These are phyloP conservation scores for Synanthedon tipuliformis DNA, from an alignment of 2,888 invertebrate species.

Conservation along the genomic window DNA sequence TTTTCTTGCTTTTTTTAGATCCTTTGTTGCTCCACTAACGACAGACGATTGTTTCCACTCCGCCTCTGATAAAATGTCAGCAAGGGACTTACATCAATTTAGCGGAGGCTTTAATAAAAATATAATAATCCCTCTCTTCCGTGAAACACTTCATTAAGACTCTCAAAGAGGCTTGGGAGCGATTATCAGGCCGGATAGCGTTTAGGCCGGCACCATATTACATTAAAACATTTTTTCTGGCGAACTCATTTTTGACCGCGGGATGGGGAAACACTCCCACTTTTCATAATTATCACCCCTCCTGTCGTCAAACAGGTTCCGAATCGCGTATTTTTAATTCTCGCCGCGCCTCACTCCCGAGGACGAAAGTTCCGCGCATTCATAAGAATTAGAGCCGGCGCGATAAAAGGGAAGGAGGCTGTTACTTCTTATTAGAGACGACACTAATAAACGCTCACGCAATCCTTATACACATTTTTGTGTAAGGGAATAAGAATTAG, in stretches of 20 bases:
- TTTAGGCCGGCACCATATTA: slow-evolving; percentile 44
- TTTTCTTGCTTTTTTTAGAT: slow-evolving; percentile 47
- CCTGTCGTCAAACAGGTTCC: slow-evolving; percentile 33
- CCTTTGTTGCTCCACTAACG: slow-evolving; percentile 40
- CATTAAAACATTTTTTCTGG: slow-evolving; percentile 41
- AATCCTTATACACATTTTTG: slow-evolving; percentile 1
- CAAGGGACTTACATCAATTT: slow-evolving; percentile 10
- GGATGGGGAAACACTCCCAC: slow-evolving; percentile 19
- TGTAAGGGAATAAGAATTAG: slow-evolving; percentile 3
- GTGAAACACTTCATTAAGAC: slow-evolving; percentile 56
- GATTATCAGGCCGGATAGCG: slow-evolving; percentile 56
- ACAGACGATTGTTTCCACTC: slow-evolving; percentile 34
- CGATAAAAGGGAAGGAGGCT: slow-evolving; percentile 24
- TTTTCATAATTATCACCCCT: slow-evolving; percentile 50
- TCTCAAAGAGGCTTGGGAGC: slow-evolving; percentile 45
- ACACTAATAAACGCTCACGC: slow-evolving; percentile 26
- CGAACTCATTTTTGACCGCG: slow-evolving; percentile 37
- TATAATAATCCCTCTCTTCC: slow-evolving; percentile 41
- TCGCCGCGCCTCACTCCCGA: slow-evolving; percentile 14
- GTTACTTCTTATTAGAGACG: slow-evolving; percentile 45
- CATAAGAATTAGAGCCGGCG: slow-evolving; percentile 28
- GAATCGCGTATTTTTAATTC: slow-evolving; percentile 44
- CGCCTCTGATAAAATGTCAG: slow-evolving; percentile 2
- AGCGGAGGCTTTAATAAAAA: slow-evolving; percentile 50
- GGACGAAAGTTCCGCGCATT: slow-evolving; percentile 27